Conservation (phyloP, 2,113 vertebrate species). For the Zapornia atra region DNA sequence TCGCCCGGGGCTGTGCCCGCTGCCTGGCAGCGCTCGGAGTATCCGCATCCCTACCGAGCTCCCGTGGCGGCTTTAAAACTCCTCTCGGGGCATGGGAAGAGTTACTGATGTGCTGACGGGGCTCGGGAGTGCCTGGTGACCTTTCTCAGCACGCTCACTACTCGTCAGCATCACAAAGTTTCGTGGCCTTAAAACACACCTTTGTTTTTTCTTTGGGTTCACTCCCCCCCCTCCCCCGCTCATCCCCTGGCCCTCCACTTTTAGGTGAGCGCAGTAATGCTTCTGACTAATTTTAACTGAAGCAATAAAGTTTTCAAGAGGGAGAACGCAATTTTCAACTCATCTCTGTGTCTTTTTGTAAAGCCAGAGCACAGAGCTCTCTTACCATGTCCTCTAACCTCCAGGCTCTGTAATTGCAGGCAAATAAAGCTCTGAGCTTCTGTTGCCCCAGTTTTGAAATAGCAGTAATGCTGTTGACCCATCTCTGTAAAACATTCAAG, state of each 20-base stretch:
- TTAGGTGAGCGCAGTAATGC: not conserved
- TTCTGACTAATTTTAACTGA: not conserved
- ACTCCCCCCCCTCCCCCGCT: not conserved
- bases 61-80: rapidly evolving
- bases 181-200: not conserved
- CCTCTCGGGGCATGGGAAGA: not conserved
- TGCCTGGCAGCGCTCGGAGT: not conserved
- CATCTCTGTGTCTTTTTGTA: not conserved
- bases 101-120: not conserved
- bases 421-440: not conserved
- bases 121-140: not conserved
- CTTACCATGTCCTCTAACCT: not conserved
- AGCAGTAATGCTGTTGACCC: not conserved
- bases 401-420: not conserved
- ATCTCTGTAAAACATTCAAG: not conserved
- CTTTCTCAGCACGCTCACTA: not conserved
- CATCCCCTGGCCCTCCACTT: not conserved
- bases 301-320: not conserved
- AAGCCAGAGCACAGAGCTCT: not conserved
- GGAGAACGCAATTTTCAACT: not conserved
- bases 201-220: no score
- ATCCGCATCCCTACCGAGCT: rapidly evolving
- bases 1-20: not conserved
- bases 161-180: not conserved
- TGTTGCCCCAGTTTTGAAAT: conserved; percentile 10